These are phyloP conservation scores for Cebus imitator DNA, from an alignment of 2,113 vertebrate species.

Conservation along the genomic window DNA sequence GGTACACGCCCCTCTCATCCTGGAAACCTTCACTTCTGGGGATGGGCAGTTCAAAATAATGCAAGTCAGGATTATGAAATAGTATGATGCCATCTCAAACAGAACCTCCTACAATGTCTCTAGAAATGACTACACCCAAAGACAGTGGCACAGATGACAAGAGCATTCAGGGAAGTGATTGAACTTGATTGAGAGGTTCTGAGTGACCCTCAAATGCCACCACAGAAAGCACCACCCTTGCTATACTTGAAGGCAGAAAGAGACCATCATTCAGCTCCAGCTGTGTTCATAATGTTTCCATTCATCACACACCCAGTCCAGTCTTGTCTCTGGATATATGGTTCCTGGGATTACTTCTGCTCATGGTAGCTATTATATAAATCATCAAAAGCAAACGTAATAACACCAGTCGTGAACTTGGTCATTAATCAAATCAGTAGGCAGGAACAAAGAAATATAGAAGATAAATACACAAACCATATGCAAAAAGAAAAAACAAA, in stretches of 20 bases:
- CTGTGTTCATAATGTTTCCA: neutral
- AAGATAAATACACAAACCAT: conserved; percentile 63
- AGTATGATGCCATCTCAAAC: neutral
- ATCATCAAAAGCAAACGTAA: conserved; percentile 59
- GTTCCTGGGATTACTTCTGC: neutral
- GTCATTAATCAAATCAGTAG: conserved; percentile 63
- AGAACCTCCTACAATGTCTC: neutral
- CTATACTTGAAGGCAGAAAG: neutral
- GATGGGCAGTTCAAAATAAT: neutral
- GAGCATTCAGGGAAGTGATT: neutral
- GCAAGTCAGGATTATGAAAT: conserved; percentile 28
- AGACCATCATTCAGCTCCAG: neutral
- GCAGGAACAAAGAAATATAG: conserved; percentile 59
- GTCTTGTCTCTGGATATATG: neutral
- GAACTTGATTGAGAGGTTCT: conserved; percentile 26
- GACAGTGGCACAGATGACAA: neutral
- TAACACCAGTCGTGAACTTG: conserved; percentile 39
- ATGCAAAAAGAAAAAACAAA: conserved; percentile 45
- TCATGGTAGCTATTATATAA: conserved; percentile 41
- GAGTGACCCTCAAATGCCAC: neutral
- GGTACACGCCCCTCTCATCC: neutral
- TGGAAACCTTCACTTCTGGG: neutral
- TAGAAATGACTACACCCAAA: conserved; percentile 3
- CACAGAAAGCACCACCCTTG: neutral
- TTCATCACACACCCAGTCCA: neutral